Evolutionary conservation across 2,797 vertebrate species (phyloP).

Genomic region (Galaxias olidus): DNA sequence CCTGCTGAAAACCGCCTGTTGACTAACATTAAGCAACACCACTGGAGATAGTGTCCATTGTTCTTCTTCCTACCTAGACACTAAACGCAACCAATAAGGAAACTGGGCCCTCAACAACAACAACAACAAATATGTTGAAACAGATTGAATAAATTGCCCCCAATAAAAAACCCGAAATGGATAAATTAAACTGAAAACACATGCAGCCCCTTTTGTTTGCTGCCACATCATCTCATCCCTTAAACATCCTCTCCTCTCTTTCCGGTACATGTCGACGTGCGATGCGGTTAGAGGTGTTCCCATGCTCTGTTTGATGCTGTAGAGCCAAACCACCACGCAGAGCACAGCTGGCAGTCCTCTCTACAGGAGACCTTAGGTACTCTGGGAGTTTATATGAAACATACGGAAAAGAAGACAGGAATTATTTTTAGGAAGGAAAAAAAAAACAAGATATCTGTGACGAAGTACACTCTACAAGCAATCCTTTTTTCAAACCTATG

Average conservation of each 20-base stretch:
- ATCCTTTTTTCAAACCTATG: constrained; percentile 8
- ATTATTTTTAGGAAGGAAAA: constrained; percentile 50
- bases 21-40: constrained; percentile 27
- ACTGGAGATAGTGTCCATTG: constrained; percentile 6
- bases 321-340: constrained; percentile 35
- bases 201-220: no score
- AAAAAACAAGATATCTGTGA: constrained; percentile 40
- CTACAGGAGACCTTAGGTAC: constrained; percentile 48
- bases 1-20: constrained; percentile 34
- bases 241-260: no score
- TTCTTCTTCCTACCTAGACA: neutral
- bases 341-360: constrained; percentile 18
- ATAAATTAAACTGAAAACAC: no score
- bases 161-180: no score
- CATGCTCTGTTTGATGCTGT: constrained; percentile 35
- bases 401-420: constrained; percentile 34
- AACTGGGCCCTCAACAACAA: neutral
- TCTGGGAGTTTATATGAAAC: constrained; percentile 42
- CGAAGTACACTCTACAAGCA: constrained; percentile 1
- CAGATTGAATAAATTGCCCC: no score
- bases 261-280: constrained; percentile 23
- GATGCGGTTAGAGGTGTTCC: constrained; percentile 22
- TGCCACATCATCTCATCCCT: constrained; percentile 2
- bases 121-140: no score
- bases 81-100: neutral